Conservation (phyloP, 30 jellyfish, hydroid and myxozoan species). For the Hydractinia echinata region DNA sequence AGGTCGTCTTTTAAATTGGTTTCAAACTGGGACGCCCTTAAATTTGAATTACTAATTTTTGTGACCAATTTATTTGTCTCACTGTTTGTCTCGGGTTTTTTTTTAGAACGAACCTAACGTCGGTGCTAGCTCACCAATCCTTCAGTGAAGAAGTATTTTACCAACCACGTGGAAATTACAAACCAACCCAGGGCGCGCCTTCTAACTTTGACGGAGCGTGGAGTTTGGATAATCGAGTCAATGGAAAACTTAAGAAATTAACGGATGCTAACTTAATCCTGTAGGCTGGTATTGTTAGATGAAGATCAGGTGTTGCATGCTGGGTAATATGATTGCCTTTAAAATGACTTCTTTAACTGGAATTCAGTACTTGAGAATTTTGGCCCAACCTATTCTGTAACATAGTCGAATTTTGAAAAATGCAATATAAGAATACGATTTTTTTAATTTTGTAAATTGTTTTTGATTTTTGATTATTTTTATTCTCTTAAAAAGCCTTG, state of each 20-base stretch:
- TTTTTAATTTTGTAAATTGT: too few relatives aligned
- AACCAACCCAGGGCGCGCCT: constrained; percentile 67
- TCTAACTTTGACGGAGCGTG: constrained; percentile 54
- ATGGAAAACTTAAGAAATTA: neutral
- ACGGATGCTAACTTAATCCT: neutral
- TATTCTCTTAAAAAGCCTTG: too few relatives aligned
- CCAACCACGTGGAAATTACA: constrained; percentile 58
- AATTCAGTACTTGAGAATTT: too few relatives aligned
- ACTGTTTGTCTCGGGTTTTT: neutral
- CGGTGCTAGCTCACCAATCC: constrained; percentile 50
- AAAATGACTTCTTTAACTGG: too few relatives aligned
- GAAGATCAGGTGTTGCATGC: too few relatives aligned
- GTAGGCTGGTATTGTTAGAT: too few relatives aligned
- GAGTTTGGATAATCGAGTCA: constrained; percentile 43
- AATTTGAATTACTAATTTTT: neutral
- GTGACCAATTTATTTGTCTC: neutral
- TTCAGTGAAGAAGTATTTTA: constrained; percentile 39
- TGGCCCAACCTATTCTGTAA: too few relatives aligned
- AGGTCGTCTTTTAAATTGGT: constrained; percentile 12
- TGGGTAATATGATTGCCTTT: too few relatives aligned
- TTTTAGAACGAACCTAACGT: constrained; percentile 37
- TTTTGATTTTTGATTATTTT: too few relatives aligned
- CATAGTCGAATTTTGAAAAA: too few relatives aligned
- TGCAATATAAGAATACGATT: too few relatives aligned
- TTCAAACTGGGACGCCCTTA: too few relatives aligned